Evolutionary conservation across 2,888 invertebrate species (phyloP), one percentile per base, ranked within the genome.

Genomic region (Luffia ferchaultella): DNA sequence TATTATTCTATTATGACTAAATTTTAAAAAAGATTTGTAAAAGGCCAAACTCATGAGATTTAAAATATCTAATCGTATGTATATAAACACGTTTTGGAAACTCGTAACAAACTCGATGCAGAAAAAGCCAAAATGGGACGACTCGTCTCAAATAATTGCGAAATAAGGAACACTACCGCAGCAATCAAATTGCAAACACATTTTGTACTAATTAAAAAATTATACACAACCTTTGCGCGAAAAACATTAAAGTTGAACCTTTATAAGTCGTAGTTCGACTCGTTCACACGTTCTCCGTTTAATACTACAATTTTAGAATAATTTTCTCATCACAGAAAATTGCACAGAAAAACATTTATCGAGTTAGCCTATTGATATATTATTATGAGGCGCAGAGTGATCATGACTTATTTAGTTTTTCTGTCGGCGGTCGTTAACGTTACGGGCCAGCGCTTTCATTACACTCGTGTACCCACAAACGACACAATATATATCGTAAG

Each of bases 101-200:
- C 30, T 30, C 30, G 30, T 30, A 30, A 30, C 30, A 30, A 30
- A 30, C 30, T 3, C 12, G 12, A 30, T 30, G 30, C 12, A 12
- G 12, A 7, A 30, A 7, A 12, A 30, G 12, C 30, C 30, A 3
- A 30, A 30, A 12, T 30, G 30, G 30, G 30, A 30, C 12, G 30
- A 30, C 30, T 30, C 30, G 30, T n/a, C n/a, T n/a, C 30, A 12
- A 30, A 12, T 30, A 12, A 30, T 7, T 30, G 30, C 12, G 12
- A 30, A 30, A 30, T 30, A 30, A 30, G 30, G 30, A 30, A 82
- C 80, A 79, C 79, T 78, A 80, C 70, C 76, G 76, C 74, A 78
- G 83, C 83, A 83, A 83, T 83, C 76, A 79, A 78, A 83, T 83
- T 83, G 83, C 83, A 76, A 82, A 83, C 80, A 82, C 80, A 80